Conservation (phyloP, 53 echinoderm and acorn worm species). For the Mesocentrotus franciscanus region DNA sequence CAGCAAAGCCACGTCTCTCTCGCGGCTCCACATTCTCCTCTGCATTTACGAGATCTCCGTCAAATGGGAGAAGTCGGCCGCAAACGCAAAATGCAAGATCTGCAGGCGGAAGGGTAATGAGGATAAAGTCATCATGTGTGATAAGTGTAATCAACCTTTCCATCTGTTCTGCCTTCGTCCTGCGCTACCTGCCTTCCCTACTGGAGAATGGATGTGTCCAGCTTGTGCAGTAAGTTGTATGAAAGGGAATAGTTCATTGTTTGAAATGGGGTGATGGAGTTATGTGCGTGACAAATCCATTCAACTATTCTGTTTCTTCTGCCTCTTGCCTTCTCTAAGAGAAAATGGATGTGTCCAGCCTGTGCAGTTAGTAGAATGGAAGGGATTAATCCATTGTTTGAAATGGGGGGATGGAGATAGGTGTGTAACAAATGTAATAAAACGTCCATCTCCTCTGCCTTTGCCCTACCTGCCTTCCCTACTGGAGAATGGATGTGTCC, state of each 20-base stretch:
- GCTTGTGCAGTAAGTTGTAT: slow-evolving; percentile 88
- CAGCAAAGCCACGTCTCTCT: slow-evolving; percentile 71
- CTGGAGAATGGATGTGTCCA: slow-evolving; percentile 92
- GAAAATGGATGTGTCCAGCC: slow-evolving; percentile 90
- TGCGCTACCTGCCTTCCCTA: slow-evolving; percentile 75
- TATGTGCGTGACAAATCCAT: slow-evolving; percentile 72
- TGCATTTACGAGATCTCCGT: slow-evolving; percentile 90
- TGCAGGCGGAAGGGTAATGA: slow-evolving; percentile 90
- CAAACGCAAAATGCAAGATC: slow-evolving; percentile 96
- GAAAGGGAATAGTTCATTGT: background rate
- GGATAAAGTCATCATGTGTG: slow-evolving; percentile 84
- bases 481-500: slow-evolving; percentile 94
- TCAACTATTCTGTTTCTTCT: slow-evolving; percentile 73
- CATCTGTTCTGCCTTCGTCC: slow-evolving; percentile 92
- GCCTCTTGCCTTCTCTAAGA: slow-evolving; percentile 60
- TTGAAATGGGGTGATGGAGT: background rate
- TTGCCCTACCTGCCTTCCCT: slow-evolving; percentile 50
- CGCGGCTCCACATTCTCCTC: slow-evolving; percentile 87
- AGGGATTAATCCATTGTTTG: background rate
- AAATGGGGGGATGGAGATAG: slow-evolving; percentile 4
- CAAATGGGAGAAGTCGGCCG: slow-evolving; percentile 95
- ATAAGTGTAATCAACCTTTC: slow-evolving; percentile 96
- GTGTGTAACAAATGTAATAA: no score
- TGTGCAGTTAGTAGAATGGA: slow-evolving; percentile 80
- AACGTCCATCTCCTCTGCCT: no score